Evolutionary conservation across 2,888 invertebrate genomes (phyloP).

Genomic region (Glyphotaelius pellucidus): DNA sequence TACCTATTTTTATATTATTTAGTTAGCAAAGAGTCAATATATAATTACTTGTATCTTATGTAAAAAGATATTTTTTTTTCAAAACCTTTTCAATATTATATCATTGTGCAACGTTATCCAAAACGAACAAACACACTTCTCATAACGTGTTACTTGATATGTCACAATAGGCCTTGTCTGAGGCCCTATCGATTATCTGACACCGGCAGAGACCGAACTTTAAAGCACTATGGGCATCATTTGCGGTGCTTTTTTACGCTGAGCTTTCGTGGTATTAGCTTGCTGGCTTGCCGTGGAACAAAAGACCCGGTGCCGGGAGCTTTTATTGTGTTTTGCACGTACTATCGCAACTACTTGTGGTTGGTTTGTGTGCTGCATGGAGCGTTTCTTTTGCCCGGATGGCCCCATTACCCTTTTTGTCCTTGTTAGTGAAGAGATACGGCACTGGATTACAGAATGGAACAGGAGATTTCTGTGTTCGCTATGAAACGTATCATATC

Average conservation of each 20-base stretch:
- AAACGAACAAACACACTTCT: not conserved
- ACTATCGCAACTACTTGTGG: constrained; percentile 42
- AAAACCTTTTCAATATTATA: not conserved
- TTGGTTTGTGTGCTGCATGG: not conserved
- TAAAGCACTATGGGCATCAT: constrained; percentile 28
- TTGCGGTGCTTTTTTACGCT: constrained; percentile 45
- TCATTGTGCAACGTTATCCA: not conserved
- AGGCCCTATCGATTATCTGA: constrained; percentile 47
- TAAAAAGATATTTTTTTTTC: no score
- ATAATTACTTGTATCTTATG: no score
- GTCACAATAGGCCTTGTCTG: not conserved
- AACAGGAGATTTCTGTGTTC: not conserved
- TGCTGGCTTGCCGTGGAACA: constrained; percentile 17
- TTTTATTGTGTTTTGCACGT: constrained; percentile 49
- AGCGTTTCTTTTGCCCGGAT: constrained; percentile 15
- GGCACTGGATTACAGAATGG: not conserved
- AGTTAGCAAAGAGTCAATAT: no score
- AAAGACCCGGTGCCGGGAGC: constrained; percentile 27
- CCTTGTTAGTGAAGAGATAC: constrained; percentile 3
- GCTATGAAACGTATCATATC: not conserved
- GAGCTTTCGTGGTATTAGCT: constrained; percentile 40
- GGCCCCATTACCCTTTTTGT: constrained; percentile 32
- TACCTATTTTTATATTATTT: no score
- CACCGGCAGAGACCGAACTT: constrained; percentile 38
- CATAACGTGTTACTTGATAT: not conserved